Evolutionary conservation across 2,113 vertebrate genomes (phyloP).

Genomic region (Leptocoma aspasia): DNA sequence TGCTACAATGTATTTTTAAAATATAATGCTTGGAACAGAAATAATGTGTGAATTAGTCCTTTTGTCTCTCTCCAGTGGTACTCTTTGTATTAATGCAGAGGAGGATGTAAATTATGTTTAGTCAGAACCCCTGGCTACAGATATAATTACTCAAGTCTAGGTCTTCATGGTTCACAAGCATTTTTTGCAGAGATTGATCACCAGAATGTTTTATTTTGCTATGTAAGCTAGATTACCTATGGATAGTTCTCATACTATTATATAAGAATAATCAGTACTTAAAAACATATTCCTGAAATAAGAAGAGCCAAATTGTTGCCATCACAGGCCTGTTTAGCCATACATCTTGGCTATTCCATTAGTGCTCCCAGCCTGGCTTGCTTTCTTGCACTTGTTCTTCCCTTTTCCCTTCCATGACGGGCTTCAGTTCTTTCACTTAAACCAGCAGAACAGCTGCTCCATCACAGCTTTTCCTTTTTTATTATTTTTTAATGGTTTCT

Average conservation of each 20-base stretch:
- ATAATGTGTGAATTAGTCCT: neutral
- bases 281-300: neutral
- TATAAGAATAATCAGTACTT: neutral
- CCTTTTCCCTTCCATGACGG: neutral
- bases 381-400: neutral
- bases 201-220: neutral
- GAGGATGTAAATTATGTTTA: neutral
- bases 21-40: neutral
- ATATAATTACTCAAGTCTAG: neutral
- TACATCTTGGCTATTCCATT: neutral
- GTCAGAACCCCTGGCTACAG: neutral
- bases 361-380: neutral
- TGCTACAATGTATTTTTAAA: neutral
- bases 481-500: neutral
- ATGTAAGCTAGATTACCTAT: neutral
- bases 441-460: neutral
- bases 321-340: fast-evolving
- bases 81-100: neutral
- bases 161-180: neutral
- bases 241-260: neutral
- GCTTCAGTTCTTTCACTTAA: neutral
- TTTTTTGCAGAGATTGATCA: neutral
- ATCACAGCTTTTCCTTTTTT: neutral
- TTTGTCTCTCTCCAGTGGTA: neutral
- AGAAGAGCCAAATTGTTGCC: neutral